Base-by-base conservation (phyloP, 2,113 vertebrate species). In the Gymnobelideus leadbeateri region DNA sequence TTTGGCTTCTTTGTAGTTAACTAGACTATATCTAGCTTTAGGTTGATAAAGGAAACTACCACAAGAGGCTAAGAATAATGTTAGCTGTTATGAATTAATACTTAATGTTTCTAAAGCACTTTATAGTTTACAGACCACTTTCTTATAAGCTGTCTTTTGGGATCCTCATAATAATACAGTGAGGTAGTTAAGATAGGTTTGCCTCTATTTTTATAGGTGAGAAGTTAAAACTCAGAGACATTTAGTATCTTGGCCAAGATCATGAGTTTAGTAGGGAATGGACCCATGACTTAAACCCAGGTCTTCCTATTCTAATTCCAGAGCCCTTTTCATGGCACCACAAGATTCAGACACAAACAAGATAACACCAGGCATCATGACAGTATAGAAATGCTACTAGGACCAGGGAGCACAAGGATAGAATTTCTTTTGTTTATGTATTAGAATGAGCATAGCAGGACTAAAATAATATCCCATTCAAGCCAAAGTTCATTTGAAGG, bases 261-360 rank as follows among this genome's bases (percentile, higher is more conserved):
- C 14, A 68, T 23, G 43, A 1, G 12, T 54, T 47, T 4, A 43
- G 50, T 26, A 0, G 37, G 0, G 1, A 50, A 5, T 12, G 6
- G 25, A 23, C 52, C 53, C 25, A 90, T 68, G 93, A 61, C 25
- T 84, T n/a, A 47, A 51, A 16, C 0, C 61, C 51, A 28, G 8
- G 3, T 28, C 12, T 89, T 68, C 24, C 43, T 46, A 0, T 31
- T 94, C n/a, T 92, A 2, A 54, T 14, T 10, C 11, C 47, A 51
- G 28, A 7, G 26, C 3, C 51, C 25, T 90, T 57, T 8, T 50
- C 11, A 19, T 43, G 51, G 50, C 25, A 68, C 54, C 49, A 53
- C 47, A 61, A 43, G 31, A 94, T 26, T 90, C 28, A 84, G 91
- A 84, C 47, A 43, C 50, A 96, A 95, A 91, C 37, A 91, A 92